Base-by-base conservation (phyloP, 2,797 vertebrate genomes). In the Anguilla obscura region DNA sequence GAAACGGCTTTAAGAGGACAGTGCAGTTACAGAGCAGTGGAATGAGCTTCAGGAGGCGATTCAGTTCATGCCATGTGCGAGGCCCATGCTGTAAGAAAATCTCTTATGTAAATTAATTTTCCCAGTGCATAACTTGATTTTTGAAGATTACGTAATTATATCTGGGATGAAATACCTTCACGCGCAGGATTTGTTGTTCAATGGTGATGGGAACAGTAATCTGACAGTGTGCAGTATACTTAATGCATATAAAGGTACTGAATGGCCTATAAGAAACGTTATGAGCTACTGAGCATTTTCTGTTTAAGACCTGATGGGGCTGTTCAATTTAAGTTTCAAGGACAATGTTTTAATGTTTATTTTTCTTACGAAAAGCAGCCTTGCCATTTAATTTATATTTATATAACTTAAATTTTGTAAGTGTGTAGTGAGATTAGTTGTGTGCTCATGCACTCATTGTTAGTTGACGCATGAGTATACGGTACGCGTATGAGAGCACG, bases 131-230 rank as follows among this genome's bases (percentile, higher is more conserved):
- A 89, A 90, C 86, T 90, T 87, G 80, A 93, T 90, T 90, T 58
- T 3, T 56, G 85, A 84, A 86, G 86, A 90, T 60, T 56, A 86
- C 89, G 87, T 88, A 85, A 87, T 91, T 89, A 86, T 71, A 85
- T 89, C 86, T 48, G 56, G 71, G 69, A 50, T 85, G 52, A 82
- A 88, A 88, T 89, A 88, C 84, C 79, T 85, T 84, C 69, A 90
- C 90, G 87, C 63, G 90, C 27, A 76, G 48, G 69, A 36, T 74
- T 36, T 14, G 36, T 14, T 30, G 27, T 45, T 33, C 36, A 33
- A 40, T 79, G 74, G 45, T 14, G 30, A 45, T 45, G 18, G 36
- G 14, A 8, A 40, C 33, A 79, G 36, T 45, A 79, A 33, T 79
- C 74, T 79, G 74, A 79, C 33, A 79, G 36, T 36, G 74, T 45